Evolutionary conservation across 1,140 invertebrate genomes (phyloP), one percentile per base, ranked within the genome.

Genomic region (Drosophila gunungcola): DNA sequence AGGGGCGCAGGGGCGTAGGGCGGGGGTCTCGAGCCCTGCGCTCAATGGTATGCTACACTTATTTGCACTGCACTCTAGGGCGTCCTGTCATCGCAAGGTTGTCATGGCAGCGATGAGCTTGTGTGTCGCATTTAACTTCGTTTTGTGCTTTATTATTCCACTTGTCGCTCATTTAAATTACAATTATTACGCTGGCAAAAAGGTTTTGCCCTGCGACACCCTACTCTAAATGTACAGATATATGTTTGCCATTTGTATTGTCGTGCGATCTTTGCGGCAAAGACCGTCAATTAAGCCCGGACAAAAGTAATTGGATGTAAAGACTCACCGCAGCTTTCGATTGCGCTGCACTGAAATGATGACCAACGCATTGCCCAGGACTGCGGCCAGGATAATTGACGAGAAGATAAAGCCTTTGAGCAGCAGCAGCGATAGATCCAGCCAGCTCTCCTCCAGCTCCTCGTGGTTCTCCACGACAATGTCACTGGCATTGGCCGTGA

Each of bases 301-400:
- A 38, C 25, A 4, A 11, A 16, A 56, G 25, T 62, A 65, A 64
- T 38, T 46, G 43, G 10, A 49, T 27, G 41, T 34, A 51, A 49
- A 6, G 53, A 86, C 91, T 90, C 90, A 92, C 91, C 91, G 83
- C 78, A 92, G 73, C 73, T 92, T 92, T 21, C 91, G 77, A 80
- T 92, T 92, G 41, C 91, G 91, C 43, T 91, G 91, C 34, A 92
- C 91, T 67, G 95, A 96, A 54, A 97, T 95, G 78, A 97, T 97
- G 73, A 97, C 97, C 56, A 97, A 93, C 1, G 96, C 95, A 93
- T 98, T 98, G 32, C 97, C 97, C 29, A 98, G 93, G 4, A 98
- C 94, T 0, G 97, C 97, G 52, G 96, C 95, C 38, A 97, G 93
- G 79, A 98, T 98, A 90, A 98, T 97, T 62, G 94, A 94, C 46